Evolutionary conservation across 2,113 vertebrate species (phyloP).

Genomic region (Catharus minimus): DNA sequence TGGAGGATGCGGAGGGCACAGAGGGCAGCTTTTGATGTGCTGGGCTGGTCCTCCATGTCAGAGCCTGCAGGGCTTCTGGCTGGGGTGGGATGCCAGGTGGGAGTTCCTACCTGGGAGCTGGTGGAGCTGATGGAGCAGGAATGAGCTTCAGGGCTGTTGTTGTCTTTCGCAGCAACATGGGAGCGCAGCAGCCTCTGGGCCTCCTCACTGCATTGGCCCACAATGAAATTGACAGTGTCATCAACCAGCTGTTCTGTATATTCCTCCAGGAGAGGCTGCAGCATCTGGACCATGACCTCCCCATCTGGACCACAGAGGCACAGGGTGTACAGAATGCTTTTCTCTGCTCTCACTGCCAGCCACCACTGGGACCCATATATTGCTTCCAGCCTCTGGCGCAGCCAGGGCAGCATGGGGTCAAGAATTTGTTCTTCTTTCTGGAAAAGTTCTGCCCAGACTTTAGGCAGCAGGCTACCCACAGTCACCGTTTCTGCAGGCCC

Average conservation of each 20-base stretch:
- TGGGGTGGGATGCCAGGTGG: background rate
- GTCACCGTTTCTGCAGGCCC: background rate
- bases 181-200: background rate
- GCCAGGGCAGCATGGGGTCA: background rate
- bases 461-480: background rate
- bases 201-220: background rate
- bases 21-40: background rate
- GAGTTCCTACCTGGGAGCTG: background rate
- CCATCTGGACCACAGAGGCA: background rate
- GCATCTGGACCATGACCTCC: background rate
- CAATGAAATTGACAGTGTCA: background rate
- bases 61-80: background rate
- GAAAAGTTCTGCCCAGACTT: background rate
- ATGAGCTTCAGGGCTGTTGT: background rate
- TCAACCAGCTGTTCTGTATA: background rate
- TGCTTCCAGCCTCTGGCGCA: background rate
- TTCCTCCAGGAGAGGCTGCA: background rate
- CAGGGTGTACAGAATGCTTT: background rate
- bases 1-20: background rate
- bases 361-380: background rate
- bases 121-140: background rate
- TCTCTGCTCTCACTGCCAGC: background rate
- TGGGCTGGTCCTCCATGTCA: background rate
- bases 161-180: background rate
- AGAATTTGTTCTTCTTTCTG: background rate